Conservation (phyloP, 2,888 invertebrate genomes). For the Trissolcus japonicus region DNA sequence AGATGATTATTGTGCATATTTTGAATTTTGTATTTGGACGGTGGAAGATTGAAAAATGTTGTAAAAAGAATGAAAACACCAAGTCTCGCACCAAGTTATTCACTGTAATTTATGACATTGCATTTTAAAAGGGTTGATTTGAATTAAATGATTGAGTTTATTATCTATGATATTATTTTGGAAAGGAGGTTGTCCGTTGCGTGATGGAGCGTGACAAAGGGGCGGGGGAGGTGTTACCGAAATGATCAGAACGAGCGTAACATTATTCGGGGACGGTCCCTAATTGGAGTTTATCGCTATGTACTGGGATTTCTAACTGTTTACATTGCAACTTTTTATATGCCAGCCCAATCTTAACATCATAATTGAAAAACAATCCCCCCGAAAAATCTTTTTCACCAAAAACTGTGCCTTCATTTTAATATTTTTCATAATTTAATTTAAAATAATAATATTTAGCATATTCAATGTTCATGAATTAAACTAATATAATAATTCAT, state of each 20-base stretch:
- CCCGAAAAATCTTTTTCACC: too few relatives aligned
- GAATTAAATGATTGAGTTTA: conserved; percentile 10
- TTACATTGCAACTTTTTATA: not conserved
- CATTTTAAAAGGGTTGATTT: conserved; percentile 20
- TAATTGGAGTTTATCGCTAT: conserved; percentile 39
- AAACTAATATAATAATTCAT: too few relatives aligned
- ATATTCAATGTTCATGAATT: too few relatives aligned
- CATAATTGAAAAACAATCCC: not conserved
- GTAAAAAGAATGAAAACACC: not conserved
- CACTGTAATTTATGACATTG: conserved; percentile 4
- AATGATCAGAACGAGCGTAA: conserved; percentile 43
- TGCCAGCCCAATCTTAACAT: not conserved
- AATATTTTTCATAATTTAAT: not conserved
- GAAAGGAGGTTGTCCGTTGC: conserved; percentile 32
- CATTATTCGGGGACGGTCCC: conserved; percentile 36
- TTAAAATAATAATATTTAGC: not conserved
- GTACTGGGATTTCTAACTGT: conserved; percentile 19
- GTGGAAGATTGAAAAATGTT: too few relatives aligned
- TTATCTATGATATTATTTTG: conserved; percentile 38
- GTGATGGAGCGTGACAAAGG: conserved; percentile 49
- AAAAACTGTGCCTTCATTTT: too few relatives aligned
- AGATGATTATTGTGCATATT: too few relatives aligned
- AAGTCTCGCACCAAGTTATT: not conserved
- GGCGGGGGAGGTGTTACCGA: conserved; percentile 43
- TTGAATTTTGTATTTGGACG: too few relatives aligned